Conservation (phyloP, 2,797 vertebrate genomes). For the Bufotes viridis region DNA sequence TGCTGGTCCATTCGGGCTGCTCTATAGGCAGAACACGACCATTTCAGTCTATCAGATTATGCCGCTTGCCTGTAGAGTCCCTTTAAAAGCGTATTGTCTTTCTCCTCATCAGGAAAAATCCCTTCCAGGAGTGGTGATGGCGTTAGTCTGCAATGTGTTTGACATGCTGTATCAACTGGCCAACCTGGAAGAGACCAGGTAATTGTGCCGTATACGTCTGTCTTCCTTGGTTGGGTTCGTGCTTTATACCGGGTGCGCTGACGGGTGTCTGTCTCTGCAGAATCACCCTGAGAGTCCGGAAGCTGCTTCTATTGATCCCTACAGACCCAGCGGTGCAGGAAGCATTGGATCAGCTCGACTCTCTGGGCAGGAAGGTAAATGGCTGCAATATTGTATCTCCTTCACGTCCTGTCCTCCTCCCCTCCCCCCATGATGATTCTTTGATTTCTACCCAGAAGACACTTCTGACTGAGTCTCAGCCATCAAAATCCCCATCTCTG, state of each 20-base stretch:
- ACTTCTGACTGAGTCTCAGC: constrained; percentile 87
- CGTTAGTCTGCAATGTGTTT: constrained; percentile 96
- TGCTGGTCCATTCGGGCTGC: background rate
- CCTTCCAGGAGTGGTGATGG: constrained; percentile 97
- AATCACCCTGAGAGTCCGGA: constrained; percentile 95
- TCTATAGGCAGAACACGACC: background rate
- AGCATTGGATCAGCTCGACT: constrained; percentile 88
- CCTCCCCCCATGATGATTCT: background rate
- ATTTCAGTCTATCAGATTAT: no score
- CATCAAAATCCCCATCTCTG: constrained; percentile 93
- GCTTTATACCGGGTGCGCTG: background rate
- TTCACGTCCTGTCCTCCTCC: background rate
- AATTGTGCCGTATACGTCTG: constrained; percentile 32
- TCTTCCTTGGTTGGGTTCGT: background rate
- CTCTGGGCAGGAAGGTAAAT: constrained; percentile 81
- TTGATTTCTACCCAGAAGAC: constrained; percentile 83
- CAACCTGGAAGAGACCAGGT: constrained; percentile 95
- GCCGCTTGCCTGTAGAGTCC: no score
- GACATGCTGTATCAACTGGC: constrained; percentile 99
- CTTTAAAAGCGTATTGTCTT: background rate
- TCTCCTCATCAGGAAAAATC: constrained; percentile 87
- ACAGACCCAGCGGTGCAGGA: constrained; percentile 98
- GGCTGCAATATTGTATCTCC: background rate
- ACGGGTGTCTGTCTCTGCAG: constrained; percentile 71
- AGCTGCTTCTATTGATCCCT: constrained; percentile 93